These are phyloP conservation scores for Epinephelus coioides DNA, from an alignment of 2,797 vertebrate species.

Conservation along the genomic window DNA sequence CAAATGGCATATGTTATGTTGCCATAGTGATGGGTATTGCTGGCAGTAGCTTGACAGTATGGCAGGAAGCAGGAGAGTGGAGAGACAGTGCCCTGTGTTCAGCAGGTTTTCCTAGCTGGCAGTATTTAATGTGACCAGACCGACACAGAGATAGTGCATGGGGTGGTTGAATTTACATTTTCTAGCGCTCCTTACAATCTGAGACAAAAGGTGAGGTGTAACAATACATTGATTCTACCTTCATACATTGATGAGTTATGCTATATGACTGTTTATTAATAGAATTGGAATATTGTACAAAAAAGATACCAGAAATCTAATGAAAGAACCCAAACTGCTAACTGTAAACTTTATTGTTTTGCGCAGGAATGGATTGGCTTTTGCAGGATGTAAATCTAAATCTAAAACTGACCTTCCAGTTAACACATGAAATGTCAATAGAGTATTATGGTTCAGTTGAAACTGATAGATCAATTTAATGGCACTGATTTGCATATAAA, in stretches of 20 bases:
- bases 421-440: neutral
- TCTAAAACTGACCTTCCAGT: neutral
- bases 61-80: constrained; percentile 33
- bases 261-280: neutral
- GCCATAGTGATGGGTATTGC: constrained; percentile 55
- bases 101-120: constrained; percentile 25
- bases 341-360: too few species aligned
- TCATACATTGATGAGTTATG: neutral
- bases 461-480: neutral
- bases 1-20: constrained; percentile 40
- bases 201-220: neutral
- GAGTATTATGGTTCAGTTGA: neutral
- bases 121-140: constrained; percentile 12
- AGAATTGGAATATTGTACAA: neutral
- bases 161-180: neutral
- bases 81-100: constrained; percentile 38
- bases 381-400: too few species aligned
- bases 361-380: too few species aligned
- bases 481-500: neutral
- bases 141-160: neutral
- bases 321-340: too few species aligned
- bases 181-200: neutral
- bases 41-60: constrained; percentile 33
- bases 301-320: too few species aligned
- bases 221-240: neutral